Base-by-base conservation (phyloP, 2,797 vertebrate species). In the Pantherophis alleghaniensis region DNA sequence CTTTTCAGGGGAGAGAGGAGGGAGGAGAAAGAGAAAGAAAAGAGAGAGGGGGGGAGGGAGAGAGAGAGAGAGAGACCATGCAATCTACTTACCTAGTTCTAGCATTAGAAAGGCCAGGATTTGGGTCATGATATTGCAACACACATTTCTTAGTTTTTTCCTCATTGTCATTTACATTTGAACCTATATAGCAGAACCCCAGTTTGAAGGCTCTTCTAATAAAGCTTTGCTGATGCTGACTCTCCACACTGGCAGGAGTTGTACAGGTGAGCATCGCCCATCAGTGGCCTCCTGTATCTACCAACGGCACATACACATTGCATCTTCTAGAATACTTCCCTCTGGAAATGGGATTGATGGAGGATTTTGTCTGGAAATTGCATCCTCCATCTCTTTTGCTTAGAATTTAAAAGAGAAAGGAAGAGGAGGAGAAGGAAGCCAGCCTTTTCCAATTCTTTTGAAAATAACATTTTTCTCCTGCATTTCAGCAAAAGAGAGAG, bases 251-350 rank as follows among this genome's bases (percentile, higher is more conserved):
- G n/a, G 69, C 69, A 28, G 24, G 51, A 26, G 5, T 55, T 28
- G 24, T 53, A 11, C 28, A 87, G 16, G 32, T 37, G 32, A 61
- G 5, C 37, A 42, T 13, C 59, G 28, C 3, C 12, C 14, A 3
- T 42, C n/a, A 42, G 32, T 24, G n/a, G 32, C 10, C 4, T 32
- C 32, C 56, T 56, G 11, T 86, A 47, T 53, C 83, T 86, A 86
- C 11, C 51, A 14, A 6, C 0, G 51, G 24, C 6, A 0, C 86
- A 20, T n/a, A 20, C 28, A 18, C 0, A 28, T n/a, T 9, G 2
- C 86, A 87, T 87, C 16, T 14, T 28, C 53, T 9, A 26, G 24
- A 24, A 86, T 24, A 53, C 22, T 13, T 86, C 28, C 47, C 47
- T 87, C n/a, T n/a, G 51, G 86, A n/a, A 56, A 53, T 20, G 18